These are phyloP conservation scores for Strix uralensis DNA, from an alignment of 2,113 vertebrate species.

Conservation along the genomic window DNA sequence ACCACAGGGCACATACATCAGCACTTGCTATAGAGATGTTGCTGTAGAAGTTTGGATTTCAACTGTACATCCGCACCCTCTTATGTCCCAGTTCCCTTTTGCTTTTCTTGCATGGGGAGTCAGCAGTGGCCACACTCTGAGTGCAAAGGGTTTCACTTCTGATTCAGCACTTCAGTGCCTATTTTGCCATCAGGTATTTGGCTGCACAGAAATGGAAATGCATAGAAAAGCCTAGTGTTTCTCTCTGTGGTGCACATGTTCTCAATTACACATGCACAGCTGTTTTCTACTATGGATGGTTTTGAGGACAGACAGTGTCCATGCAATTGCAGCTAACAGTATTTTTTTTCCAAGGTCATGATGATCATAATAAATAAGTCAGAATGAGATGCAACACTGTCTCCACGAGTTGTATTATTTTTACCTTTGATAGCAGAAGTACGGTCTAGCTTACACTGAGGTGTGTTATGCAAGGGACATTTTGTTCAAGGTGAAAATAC, in stretches of 20 bases:
- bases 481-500: slow-evolving; percentile 16
- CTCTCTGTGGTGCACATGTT: not conserved
- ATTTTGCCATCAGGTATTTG: not conserved
- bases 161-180: not conserved
- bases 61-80: not conserved
- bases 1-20: not conserved
- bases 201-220: not conserved
- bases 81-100: not conserved
- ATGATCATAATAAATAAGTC: not conserved
- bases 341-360: not conserved
- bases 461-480: not conserved
- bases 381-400: not conserved
- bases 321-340: not conserved
- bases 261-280: not conserved
- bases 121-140: accelerated
- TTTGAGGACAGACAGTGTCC: not conserved
- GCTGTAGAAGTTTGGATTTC: not conserved
- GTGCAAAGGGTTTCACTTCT: not conserved
- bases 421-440: not conserved
- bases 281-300: not conserved
- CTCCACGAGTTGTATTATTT: not conserved
- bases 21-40: not conserved
- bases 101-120: not conserved
- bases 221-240: not conserved
- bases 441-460: not conserved